Evolutionary conservation across 2,888 invertebrate genomes (phyloP).

Genomic region (Trachelus iudaicus): DNA sequence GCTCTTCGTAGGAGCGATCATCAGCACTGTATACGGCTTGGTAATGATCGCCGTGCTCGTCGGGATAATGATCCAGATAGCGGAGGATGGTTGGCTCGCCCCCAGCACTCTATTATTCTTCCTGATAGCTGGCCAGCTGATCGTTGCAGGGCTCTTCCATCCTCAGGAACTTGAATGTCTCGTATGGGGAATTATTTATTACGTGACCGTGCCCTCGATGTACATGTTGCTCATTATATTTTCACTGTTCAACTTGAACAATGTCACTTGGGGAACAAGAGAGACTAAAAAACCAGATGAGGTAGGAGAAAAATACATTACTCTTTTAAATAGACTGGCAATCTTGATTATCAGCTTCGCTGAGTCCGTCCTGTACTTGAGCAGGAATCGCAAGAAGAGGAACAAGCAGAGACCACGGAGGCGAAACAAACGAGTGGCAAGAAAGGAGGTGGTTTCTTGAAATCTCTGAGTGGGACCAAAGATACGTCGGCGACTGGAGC

Average conservation of each 20-base stretch:
- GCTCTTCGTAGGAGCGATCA: slow-evolving; percentile 78
- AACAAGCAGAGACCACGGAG: slow-evolving; percentile 64
- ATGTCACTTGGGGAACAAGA: slow-evolving; percentile 94
- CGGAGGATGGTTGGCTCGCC: slow-evolving; percentile 81
- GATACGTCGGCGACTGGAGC: slow-evolving; percentile 52
- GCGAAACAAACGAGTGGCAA: slow-evolving; percentile 43
- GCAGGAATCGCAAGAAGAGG: slow-evolving; percentile 63
- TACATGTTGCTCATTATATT: slow-evolving; percentile 93
- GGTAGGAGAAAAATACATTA: slow-evolving; percentile 39
- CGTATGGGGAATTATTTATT: slow-evolving; percentile 82
- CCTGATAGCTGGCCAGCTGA: slow-evolving; percentile 74
- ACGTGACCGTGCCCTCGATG: slow-evolving; percentile 94
- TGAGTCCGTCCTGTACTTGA: slow-evolving; percentile 7
- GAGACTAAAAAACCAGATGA: slow-evolving; percentile 69
- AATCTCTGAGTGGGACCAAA: too few species aligned
- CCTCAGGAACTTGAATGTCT: slow-evolving; percentile 83
- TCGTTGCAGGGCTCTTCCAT: slow-evolving; percentile 74
- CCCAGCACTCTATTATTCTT: slow-evolving; percentile 88
- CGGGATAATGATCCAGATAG: slow-evolving; percentile 82
- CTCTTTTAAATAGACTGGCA: background rate
- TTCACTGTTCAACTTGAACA: slow-evolving; percentile 92
- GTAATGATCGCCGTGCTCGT: slow-evolving; percentile 90
- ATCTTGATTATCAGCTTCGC: slow-evolving; percentile 5
- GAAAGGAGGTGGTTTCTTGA: too few species aligned
- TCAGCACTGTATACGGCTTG: slow-evolving; percentile 83